Conservation (phyloP, 2,113 vertebrate species). For the Phylloscopus trochiloides region DNA sequence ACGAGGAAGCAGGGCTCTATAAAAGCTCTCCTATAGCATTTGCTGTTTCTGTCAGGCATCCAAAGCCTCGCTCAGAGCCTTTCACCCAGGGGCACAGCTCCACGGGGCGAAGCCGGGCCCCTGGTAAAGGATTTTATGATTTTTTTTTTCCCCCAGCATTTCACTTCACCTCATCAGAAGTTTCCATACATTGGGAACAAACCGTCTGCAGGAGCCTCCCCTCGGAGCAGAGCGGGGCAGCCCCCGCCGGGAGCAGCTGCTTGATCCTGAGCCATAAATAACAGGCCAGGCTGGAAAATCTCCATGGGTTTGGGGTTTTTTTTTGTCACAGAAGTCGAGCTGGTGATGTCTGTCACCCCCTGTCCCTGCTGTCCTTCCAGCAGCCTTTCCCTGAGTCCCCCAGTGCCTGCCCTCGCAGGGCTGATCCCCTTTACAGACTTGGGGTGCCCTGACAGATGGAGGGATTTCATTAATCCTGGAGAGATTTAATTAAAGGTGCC, state of each 20-base stretch:
- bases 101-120: rapidly evolving
- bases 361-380: not conserved
- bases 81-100: not conserved
- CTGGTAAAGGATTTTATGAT: not conserved
- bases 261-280: not conserved
- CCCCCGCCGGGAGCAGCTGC: not conserved
- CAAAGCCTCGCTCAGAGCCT: not conserved
- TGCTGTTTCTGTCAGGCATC: not conserved
- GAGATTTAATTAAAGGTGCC: not conserved
- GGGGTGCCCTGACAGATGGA: not conserved
- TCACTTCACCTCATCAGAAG: not conserved
- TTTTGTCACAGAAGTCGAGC: not conserved
- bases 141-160: not conserved
- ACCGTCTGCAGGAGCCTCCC: not conserved
- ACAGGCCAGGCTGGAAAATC: not conserved
- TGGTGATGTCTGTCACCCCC: not conserved
- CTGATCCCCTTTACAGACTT: not conserved
- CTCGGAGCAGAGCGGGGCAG: not conserved
- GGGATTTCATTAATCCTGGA: not conserved
- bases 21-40: not conserved
- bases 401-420: rapidly evolving
- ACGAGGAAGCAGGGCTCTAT: not conserved
- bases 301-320: rapidly evolving
- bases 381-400: not conserved
- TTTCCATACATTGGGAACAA: not conserved